Base-by-base conservation (phyloP, 2,888 invertebrate species). In the Platypus cylindrus region DNA sequence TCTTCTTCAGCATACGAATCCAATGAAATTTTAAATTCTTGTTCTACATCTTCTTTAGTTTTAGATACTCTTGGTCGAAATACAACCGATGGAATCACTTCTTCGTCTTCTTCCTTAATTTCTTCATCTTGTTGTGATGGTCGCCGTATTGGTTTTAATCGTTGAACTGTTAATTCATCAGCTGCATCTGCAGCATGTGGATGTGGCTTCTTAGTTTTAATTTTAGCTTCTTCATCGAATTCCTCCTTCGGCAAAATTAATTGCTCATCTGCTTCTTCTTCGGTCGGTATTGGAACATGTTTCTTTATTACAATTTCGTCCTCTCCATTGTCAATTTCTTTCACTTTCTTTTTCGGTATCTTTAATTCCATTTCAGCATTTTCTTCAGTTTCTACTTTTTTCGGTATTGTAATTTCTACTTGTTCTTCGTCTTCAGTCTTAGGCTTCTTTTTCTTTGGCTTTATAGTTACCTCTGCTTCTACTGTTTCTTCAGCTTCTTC, bases 1-100 rank as follows among this genome's bases (percentile, higher is more conserved):
- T 86, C 84, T 66, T 86, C 86, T 63, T 85, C 86, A 23, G 83
- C 84, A 55, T 86, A 86, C 0, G 82, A 80, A 60, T 86, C 81
- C 40, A 86, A 62, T 8, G 81, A 79, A 45, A 87, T 85, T 59
- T 80, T 85, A 56, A 87, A 87, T 62, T 87, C 87, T 64, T 87
- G 87, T 54, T 87, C 86, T 9, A 87, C 82, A 50, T 85, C 82
- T 66, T 86, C 85, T 59, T 81, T 82, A 1, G 79, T 81, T 64
- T 78, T 83, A 1, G 75, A 78, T 3, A 66, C 61, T 59, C 75
- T 77, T 8, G 84, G 81, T 48, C 79, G 73, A 60, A 85, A 85
- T 23, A 80, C 84, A 1, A 86, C 83, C 48, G 73, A 79, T 0
- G 86, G 82, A 48, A 73, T 79, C 65, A 83, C 79, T 7, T 76